These are phyloP conservation scores for Pica pica DNA, from an alignment of 2,113 vertebrate genomes.

Conservation along the genomic window DNA sequence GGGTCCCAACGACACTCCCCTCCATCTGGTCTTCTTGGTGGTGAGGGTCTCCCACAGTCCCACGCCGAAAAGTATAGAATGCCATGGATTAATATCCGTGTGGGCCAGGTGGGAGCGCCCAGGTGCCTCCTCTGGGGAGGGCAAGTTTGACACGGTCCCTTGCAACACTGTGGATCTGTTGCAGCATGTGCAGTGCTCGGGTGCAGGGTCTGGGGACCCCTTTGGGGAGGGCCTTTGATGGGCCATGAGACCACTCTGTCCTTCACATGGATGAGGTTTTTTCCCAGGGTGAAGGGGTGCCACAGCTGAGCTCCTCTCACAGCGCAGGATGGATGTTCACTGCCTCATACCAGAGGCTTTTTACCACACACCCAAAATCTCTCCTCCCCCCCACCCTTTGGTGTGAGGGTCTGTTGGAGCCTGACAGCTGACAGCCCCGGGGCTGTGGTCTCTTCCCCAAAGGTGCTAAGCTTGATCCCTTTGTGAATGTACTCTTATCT, in stretches of 20 bases:
- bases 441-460: neutral
- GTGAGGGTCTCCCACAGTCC: neutral
- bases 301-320: neutral
- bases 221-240: too few species aligned
- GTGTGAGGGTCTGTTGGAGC: neutral
- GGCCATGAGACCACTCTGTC: neutral
- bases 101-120: neutral
- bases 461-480: too few species aligned
- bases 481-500: neutral
- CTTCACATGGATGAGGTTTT: too few species aligned
- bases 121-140: neutral
- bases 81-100: neutral
- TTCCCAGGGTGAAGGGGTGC: rapidly evolving
- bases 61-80: neutral
- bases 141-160: neutral
- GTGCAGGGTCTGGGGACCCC: neutral
- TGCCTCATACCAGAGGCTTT: neutral
- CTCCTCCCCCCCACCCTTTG: neutral
- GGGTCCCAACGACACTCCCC: neutral
- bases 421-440: rapidly evolving
- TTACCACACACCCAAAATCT: neutral
- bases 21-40: neutral
- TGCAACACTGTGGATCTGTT: neutral
- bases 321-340: rapidly evolving
- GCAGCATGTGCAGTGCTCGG: neutral